Percentiles rank a stretch among this genome's conserved stretches.
Conservation (phyloP, 2,888 invertebrate genomes). For the Metallyticus violacea region DNA sequence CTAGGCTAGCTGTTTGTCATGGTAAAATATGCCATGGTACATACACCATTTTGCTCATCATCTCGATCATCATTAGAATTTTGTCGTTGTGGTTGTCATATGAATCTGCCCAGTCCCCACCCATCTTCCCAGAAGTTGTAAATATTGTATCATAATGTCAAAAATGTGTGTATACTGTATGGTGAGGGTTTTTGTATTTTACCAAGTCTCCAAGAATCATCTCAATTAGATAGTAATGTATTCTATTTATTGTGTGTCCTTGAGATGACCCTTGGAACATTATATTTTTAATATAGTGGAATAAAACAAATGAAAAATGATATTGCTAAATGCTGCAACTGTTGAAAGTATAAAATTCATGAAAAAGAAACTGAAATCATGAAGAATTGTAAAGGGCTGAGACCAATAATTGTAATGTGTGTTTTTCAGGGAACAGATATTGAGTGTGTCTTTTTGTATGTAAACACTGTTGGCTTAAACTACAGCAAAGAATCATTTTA, state of each 20-base stretch:
- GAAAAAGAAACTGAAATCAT: background rate
- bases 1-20: background rate
- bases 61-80: background rate
- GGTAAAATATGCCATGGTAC: background rate
- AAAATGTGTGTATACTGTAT: constrained; percentile 26
- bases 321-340: background rate
- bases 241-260: constrained; percentile 31
- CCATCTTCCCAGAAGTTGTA: constrained; percentile 15
- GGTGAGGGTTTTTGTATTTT: constrained; percentile 30
- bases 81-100: background rate
- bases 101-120: background rate
- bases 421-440: background rate
- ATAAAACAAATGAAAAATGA: constrained; percentile 1
- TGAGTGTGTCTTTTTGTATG: background rate
- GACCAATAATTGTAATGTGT: constrained; percentile 2
- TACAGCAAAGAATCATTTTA: background rate
- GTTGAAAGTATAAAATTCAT: background rate
- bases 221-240: constrained; percentile 29
- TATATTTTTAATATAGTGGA: constrained; percentile 29
- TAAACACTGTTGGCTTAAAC: background rate
- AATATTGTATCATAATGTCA: constrained; percentile 31
- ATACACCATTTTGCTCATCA: constrained; percentile 25
- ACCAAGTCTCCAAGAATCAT: constrained; percentile 23
- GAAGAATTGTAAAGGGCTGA: background rate
- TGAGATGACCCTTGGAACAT: constrained; percentile 27